phyloP scores from a whole-genome alignment of 2,113 vertebrate genomes.

The Motacilla alba region DNA sequence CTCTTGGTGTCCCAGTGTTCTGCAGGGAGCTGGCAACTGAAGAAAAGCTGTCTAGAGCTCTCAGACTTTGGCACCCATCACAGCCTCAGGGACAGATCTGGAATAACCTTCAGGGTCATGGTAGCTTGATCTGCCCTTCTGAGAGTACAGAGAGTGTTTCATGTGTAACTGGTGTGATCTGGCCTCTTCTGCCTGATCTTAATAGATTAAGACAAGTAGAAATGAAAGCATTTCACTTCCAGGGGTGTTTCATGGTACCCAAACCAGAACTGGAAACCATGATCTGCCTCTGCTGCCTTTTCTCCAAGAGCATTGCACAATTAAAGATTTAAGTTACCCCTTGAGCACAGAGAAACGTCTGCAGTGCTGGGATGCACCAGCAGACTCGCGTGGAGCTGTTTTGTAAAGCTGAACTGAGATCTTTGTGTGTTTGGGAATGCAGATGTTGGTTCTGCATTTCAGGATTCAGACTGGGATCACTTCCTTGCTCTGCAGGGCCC shows the following conservation, averaged over 20 bases:
- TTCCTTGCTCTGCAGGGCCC: background rate
- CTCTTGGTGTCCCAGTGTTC: background rate
- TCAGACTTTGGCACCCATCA: background rate
- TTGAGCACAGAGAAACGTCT: background rate
- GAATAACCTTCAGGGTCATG: background rate
- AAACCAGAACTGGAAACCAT: background rate
- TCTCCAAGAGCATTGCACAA: background rate
- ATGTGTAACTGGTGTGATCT: background rate
- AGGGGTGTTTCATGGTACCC: background rate
- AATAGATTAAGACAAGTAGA: background rate
- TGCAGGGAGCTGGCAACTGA: background rate
- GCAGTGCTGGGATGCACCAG: background rate
- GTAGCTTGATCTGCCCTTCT: background rate
- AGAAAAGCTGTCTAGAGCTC: background rate
- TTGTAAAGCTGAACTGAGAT: background rate
- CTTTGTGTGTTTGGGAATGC: background rate
- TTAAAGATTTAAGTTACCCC: background rate
- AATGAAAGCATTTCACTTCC: background rate
- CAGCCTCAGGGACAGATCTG: too few relatives aligned
- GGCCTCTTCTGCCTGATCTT: background rate
- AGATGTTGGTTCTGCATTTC: background rate
- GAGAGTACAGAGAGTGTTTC: rapidly evolving
- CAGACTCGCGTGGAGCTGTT: background rate
- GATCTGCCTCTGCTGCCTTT: background rate
- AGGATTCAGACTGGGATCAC: background rate